Evolutionary conservation across 1,140 invertebrate species (phyloP), one percentile per base, ranked within the genome.

Genomic region (Drosophila virilis): DNA sequence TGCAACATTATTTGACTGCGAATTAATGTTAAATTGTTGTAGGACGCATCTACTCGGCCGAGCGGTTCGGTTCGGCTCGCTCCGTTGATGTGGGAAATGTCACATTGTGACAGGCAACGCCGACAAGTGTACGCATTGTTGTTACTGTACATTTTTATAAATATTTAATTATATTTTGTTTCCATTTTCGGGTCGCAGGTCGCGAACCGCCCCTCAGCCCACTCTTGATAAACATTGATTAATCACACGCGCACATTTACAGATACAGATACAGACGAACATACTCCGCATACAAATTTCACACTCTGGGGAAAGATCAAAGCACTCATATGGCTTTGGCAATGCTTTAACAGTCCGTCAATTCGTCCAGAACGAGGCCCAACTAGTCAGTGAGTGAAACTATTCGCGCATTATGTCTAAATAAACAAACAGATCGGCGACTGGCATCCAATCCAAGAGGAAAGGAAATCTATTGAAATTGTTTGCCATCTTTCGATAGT

Each of bases 1-100:
- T 86, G 76, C 83, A 86, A 52, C 84, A 86, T 89, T 86, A 86
- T 86, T 86, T 86, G 83, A 86, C 83, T 86, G 79, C 84, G 83
- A 86, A 86, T 86, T 86, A 86, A 86, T 86, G 83, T 86, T 88
- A 86, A 86, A 86, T 86, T 86, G 83, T 83, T 86, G 83, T 86
- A 82, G 72, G 80, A 83, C 76, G 80, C 74, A 55, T 28, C 67
- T 69, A 51, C 65, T 51, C 59, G 32, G 62, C 38, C 65, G 64
- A 45, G 43, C 33, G 17, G 71, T 9, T 32, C 10, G 54, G 50
- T 51, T 38, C 22, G 12, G 67, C 62, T 65, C 43, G 73, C 71
- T 67, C 60, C 83, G 83, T 86, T 86, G 83, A 86, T 86, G 83
- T 86, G 83, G 83, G 84, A 86, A 86, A 86, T 86, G 83, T 86